phyloP scores from a whole-genome alignment of 23 tunicate genomes.

The Styela plicata region DNA sequence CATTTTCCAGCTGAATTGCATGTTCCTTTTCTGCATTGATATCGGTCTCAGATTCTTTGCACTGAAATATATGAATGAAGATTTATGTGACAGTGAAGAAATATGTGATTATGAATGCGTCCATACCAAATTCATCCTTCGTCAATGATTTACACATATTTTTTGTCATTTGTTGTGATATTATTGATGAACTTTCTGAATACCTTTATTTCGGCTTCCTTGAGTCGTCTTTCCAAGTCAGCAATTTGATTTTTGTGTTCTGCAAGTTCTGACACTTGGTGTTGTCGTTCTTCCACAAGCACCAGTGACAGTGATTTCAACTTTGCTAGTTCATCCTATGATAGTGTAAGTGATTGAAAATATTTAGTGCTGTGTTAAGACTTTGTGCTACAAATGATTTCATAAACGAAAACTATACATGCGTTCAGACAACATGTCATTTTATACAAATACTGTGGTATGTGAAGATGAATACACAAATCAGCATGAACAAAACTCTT shows the following conservation, averaged over 20 bases:
- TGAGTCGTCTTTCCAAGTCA: neutral
- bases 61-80: conserved; percentile 22
- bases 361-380: neutral
- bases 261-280: conserved; percentile 45
- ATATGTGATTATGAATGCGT: too few species aligned
- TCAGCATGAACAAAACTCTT: too few species aligned
- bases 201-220: conserved; percentile 4
- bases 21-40: conserved; percentile 54
- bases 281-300: conserved; percentile 84
- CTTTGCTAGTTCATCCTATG: conserved; percentile 66
- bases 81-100: neutral
- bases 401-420: too few species aligned
- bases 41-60: conserved; percentile 38
- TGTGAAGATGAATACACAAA: too few species aligned
- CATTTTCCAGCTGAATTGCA: conserved; percentile 74
- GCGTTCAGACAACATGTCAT: too few species aligned
- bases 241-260: conserved; percentile 48
- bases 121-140: too few species aligned
- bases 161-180: too few species aligned
- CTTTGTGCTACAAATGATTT: too few species aligned
- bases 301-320: conserved; percentile 70
- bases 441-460: too few species aligned
- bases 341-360: neutral
- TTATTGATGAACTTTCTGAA: too few species aligned
- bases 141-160: too few species aligned